These are phyloP conservation scores for Drosophila kambysellisi DNA, from an alignment of 2,888 invertebrate genomes.

Conservation along the genomic window DNA sequence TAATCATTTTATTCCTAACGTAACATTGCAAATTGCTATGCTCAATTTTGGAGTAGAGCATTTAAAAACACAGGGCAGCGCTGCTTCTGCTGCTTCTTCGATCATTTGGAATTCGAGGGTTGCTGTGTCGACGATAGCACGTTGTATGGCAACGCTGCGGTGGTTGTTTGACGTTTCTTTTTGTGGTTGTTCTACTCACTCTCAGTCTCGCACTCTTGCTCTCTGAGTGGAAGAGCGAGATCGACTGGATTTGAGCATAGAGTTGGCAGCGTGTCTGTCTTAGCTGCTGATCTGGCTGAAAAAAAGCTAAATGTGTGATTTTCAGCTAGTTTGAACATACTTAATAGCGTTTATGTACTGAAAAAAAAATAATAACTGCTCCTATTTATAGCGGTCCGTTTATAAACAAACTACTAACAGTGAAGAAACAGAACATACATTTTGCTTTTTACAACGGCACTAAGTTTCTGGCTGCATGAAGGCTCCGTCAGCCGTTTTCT, in stretches of 20 bases:
- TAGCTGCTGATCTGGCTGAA: constrained; percentile 8
- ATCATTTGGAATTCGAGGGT: constrained; percentile 64
- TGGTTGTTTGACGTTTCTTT: constrained; percentile 74
- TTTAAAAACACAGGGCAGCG: constrained; percentile 25
- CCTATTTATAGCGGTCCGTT: not conserved
- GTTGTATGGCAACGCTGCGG: constrained; percentile 59
- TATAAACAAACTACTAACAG: not conserved
- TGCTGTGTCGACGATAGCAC: constrained; percentile 42
- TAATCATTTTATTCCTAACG: too few species aligned
- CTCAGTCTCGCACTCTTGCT: constrained; percentile 13
- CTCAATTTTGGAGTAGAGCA: constrained; percentile 35
- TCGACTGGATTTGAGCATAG: constrained; percentile 23
- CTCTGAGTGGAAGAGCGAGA: constrained; percentile 3
- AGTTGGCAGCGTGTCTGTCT: constrained; percentile 8
- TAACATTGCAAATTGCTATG: not conserved
- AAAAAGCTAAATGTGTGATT: not conserved
- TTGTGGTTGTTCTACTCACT: constrained; percentile 50
- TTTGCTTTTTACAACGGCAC: not conserved
- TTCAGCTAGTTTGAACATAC: not conserved
- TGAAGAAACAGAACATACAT: not conserved
- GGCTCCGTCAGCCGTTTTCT: not conserved
- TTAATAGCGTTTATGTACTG: not conserved
- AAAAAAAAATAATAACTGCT: not conserved
- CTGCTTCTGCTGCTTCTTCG: constrained; percentile 32
- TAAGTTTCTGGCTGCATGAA: not conserved